A percentile compares a stretch with the other conserved stretches of the same genome.
phyloP scores from a whole-genome alignment of 1,140 invertebrate genomes.

The Vanessa tameamea region DNA sequence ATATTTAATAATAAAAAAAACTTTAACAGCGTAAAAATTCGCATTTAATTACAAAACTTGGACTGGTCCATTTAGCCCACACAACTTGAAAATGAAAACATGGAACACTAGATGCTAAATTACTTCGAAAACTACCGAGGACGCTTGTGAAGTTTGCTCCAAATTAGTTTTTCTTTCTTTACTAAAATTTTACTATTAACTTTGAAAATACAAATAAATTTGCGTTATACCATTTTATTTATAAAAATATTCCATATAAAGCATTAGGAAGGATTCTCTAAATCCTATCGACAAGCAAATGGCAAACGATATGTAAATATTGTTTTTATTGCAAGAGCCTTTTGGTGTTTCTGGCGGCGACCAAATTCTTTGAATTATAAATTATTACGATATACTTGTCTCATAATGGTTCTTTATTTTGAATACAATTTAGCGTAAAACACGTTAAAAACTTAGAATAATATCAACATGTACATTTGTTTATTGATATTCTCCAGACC shows the following conservation, averaged over 20 bases:
- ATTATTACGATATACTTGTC: too few relatives aligned
- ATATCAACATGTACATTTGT: too few relatives aligned
- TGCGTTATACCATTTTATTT: neutral
- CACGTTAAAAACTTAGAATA: too few relatives aligned
- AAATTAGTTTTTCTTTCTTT: constrained; percentile 34
- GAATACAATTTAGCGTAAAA: too few relatives aligned
- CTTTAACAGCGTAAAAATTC: constrained; percentile 4
- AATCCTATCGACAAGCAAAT: too few relatives aligned
- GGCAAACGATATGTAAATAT: too few relatives aligned
- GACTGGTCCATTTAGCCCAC: constrained; percentile 20
- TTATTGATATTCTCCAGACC: too few relatives aligned
- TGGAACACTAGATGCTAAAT: constrained; percentile 29
- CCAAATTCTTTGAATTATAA: too few relatives aligned
- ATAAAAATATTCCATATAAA: neutral
- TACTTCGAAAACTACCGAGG: constrained; percentile 33
- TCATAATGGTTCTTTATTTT: too few relatives aligned
- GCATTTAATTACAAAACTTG: constrained; percentile 26
- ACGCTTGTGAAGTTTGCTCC: constrained; percentile 27
- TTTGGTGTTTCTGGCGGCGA: too few relatives aligned
- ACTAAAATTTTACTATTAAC: constrained; percentile 26
- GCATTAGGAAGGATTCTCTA: neutral
- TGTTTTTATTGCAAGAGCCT: too few relatives aligned
- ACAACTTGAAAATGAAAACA: constrained; percentile 32
- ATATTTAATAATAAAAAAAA: neutral
- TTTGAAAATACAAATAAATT: neutral